These are phyloP conservation scores for Corythaixoides concolor DNA, from an alignment of 2,113 vertebrate species.

Conservation along the genomic window DNA sequence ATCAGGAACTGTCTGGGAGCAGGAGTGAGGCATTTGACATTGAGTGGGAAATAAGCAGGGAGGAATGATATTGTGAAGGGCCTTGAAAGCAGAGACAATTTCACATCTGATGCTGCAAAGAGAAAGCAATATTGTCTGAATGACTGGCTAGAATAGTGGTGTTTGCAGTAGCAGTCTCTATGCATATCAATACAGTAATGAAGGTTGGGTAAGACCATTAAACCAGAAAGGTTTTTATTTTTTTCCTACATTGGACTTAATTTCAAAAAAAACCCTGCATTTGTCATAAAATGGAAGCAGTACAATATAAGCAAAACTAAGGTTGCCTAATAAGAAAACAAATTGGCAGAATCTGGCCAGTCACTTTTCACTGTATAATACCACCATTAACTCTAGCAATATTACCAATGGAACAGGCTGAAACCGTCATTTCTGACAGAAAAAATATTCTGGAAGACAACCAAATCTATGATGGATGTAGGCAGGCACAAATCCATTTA, in stretches of 20 bases:
- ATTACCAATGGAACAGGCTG: neutral
- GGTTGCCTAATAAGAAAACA: neutral
- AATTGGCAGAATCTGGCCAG: neutral
- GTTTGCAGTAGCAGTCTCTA: neutral
- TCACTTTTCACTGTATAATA: neutral
- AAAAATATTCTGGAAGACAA: slow-evolving; percentile 26
- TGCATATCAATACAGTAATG: neutral
- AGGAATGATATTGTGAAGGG: neutral
- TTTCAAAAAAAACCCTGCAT: fast-evolving
- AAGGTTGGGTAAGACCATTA: neutral
- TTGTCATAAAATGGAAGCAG: neutral
- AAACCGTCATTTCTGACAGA: neutral
- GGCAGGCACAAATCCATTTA: slow-evolving; percentile 37
- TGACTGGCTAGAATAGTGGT: neutral
- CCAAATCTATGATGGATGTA: slow-evolving; percentile 41
- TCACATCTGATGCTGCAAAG: neutral
- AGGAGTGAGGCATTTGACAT: neutral
- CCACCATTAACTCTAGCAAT: neutral
- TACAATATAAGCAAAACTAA: neutral
- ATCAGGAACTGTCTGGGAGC: neutral
- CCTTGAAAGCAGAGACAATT: neutral
- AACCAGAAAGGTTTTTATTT: neutral
- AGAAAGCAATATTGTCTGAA: neutral
- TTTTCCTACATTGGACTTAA: neutral
- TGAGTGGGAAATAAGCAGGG: neutral